These are phyloP conservation scores for Agrilus planipennis DNA, from an alignment of 1,140 invertebrate species.

Conservation along the genomic window DNA sequence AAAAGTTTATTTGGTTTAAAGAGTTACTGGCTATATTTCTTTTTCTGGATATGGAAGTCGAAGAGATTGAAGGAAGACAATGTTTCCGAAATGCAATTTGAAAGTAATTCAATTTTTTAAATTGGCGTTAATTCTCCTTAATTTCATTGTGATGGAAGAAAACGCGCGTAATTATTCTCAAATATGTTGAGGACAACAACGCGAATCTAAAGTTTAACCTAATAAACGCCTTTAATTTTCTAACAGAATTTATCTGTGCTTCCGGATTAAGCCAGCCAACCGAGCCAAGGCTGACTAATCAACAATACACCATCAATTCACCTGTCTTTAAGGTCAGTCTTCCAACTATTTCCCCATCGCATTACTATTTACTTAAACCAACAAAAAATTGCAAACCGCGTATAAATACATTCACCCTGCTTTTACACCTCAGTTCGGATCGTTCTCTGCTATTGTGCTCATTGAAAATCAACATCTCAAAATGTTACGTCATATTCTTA, in stretches of 20 bases:
- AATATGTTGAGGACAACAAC: too few species aligned
- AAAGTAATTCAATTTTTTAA: too few species aligned
- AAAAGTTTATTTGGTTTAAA: too few species aligned
- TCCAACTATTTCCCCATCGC: constrained; percentile 4
- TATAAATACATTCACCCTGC: constrained; percentile 3
- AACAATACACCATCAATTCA: constrained; percentile 6
- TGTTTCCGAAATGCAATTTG: too few species aligned
- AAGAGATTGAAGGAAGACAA: too few species aligned
- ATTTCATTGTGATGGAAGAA: too few species aligned
- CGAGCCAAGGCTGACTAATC: constrained; percentile 10
- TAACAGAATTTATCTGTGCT: constrained; percentile 1
- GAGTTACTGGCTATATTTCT: too few species aligned
- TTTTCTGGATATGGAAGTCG: too few species aligned
- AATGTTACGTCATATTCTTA: constrained; percentile 3
- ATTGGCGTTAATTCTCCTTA: too few species aligned
- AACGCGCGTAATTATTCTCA: too few species aligned
- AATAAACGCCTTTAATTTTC: neutral
- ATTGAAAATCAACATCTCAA: neutral
- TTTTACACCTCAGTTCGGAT: neutral
- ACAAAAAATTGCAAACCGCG: constrained; percentile 12
- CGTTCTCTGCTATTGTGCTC: constrained; percentile 2
- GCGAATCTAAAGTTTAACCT: neutral
- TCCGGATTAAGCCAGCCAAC: constrained; percentile 8
- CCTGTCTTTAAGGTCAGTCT: constrained; percentile 6
- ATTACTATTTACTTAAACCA: constrained; percentile 7